Conservation (phyloP, 2,888 invertebrate genomes). For the Callosobruchus maculatus region DNA sequence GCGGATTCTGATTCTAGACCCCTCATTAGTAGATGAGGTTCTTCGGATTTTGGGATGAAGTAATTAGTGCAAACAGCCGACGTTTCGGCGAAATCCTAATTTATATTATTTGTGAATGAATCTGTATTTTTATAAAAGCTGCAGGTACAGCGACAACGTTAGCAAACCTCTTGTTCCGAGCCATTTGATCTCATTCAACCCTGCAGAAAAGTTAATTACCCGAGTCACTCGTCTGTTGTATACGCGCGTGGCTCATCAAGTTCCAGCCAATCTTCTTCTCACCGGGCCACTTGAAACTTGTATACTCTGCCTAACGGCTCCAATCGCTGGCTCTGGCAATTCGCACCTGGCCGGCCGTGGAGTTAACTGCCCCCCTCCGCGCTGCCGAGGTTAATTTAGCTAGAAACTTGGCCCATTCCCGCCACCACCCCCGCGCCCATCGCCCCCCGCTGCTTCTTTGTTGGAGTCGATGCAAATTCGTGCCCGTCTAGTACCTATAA, state of each 20-base stretch:
- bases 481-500: conserved; percentile 25
- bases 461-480: conserved; percentile 32
- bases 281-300: not conserved
- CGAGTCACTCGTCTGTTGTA: no score
- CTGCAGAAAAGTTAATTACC: no score
- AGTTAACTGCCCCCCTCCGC: not conserved
- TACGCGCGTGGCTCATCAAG: not conserved
- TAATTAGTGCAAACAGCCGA: no score
- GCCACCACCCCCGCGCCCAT: conserved; percentile 1
- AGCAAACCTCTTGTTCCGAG: no score
- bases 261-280: not conserved
- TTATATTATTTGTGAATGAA: no score
- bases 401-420: conserved; percentile 1
- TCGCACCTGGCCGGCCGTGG: not conserved
- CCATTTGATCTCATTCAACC: no score
- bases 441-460: not conserved
- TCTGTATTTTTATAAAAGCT: no score
- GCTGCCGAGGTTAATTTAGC: not conserved
- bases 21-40: no score
- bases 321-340: not conserved
- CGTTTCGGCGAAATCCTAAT: no score
- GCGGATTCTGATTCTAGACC: no score
- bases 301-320: not conserved
- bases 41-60: no score
- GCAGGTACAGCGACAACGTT: no score